These are phyloP conservation scores for Cataglyphis hispanica DNA, from an alignment of 1,140 invertebrate species.

Conservation along the genomic window DNA sequence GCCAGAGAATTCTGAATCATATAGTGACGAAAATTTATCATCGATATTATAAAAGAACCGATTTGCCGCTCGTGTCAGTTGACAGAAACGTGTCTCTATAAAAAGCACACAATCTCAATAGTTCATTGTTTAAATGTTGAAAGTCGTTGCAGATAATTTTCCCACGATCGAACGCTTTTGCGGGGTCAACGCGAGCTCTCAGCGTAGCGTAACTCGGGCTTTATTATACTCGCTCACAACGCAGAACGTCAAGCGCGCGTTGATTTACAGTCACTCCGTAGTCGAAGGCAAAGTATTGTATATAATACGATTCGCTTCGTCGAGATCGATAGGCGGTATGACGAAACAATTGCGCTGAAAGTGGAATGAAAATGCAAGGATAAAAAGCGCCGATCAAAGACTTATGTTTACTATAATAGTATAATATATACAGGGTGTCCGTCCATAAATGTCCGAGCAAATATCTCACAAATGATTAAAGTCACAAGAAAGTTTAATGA, in stretches of 20 bases:
- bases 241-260: constrained; percentile 39
- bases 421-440: not conserved
- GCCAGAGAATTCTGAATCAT: not conserved
- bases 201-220: constrained; percentile 23
- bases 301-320: constrained; percentile 40
- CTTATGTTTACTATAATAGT: not conserved
- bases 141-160: constrained; percentile 44
- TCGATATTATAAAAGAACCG: not conserved
- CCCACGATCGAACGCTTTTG: constrained; percentile 52
- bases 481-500: no score
- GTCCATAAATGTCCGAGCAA: no score
- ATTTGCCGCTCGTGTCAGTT: not conserved
- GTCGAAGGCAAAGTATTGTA: constrained; percentile 43
- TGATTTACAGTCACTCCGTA: constrained; percentile 51
- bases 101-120: constrained; percentile 23
- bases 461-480: no score
- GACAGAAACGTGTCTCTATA: not conserved
- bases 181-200: constrained; percentile 44
- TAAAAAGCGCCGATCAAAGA: not conserved
- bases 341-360: constrained; percentile 8
- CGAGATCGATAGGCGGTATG: constrained; percentile 21
- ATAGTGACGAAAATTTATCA: not conserved
- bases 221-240: constrained; percentile 44
- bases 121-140: constrained; percentile 42
- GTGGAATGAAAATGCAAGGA: not conserved